Percentiles rank a stretch among this genome's conserved stretches.
phyloP scores from a whole-genome alignment of 2,113 vertebrate species.

The Syngnathoides biaculeatus region DNA sequence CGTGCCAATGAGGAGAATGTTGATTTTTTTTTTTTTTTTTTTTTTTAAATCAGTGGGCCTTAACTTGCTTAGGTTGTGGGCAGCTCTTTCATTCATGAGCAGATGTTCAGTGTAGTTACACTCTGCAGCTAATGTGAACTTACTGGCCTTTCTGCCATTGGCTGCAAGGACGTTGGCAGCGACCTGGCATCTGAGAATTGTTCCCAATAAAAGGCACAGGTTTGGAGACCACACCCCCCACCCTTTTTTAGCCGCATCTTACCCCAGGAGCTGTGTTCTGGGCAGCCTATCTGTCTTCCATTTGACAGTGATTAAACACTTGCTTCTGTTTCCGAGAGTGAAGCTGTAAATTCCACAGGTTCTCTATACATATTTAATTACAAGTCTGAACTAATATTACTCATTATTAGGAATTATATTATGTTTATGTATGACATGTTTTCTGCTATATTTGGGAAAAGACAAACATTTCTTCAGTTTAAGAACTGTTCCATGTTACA shows the following conservation, averaged over 20 bases:
- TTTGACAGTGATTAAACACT: conserved; percentile 72
- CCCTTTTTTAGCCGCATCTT: conserved; percentile 77
- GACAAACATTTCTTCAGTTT: too few species aligned
- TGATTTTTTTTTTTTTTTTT: conserved; percentile 99
- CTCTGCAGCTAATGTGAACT: conserved; percentile 94
- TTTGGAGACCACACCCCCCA: conserved; percentile 46
- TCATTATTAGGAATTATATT: not conserved
- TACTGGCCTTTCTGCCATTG: conserved; percentile 86
- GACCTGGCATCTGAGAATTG: conserved; percentile 85
- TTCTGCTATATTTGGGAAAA: not conserved
- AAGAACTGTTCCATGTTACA: too few species aligned
- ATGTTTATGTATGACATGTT: not conserved
- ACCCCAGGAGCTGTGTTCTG: conserved; percentile 73
- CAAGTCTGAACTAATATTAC: not conserved
- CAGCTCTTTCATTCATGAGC: conserved; percentile 97
- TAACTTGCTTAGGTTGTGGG: conserved; percentile 86
- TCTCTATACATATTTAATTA: conserved; percentile 44
- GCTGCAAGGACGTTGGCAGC: conserved; percentile 95
- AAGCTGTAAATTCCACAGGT: conserved; percentile 57
- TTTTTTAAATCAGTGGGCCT: conserved; percentile 93
- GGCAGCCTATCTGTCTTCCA: conserved; percentile 81
- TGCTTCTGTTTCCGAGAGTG: conserved; percentile 60
- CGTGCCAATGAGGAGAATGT: conserved; percentile 94
- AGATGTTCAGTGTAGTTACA: conserved; percentile 96
- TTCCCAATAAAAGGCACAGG: conserved; percentile 69